Base-by-base conservation (phyloP, 1,140 invertebrate species). In the Papilio aristodemus region DNA sequence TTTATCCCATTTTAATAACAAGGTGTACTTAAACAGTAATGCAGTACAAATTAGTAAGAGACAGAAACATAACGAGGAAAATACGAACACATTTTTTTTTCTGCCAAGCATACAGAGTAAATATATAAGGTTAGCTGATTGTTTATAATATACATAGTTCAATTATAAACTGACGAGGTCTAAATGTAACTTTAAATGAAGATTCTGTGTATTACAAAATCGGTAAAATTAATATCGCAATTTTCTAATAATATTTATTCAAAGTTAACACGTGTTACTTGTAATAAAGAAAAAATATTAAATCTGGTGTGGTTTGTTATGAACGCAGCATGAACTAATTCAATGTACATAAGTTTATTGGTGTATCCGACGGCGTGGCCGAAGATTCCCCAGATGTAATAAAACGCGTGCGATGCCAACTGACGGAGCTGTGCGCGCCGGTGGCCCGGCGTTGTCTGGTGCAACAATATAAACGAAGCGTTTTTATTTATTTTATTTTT, bases 321-420 rank as follows among this genome's bases (percentile, higher is more conserved):
- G 66, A 74, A 68, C 60, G 58, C 37, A 68, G 14, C 63, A 13
- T 3, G 43, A 22, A 71, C 62, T 70, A 62, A 62, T 70, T 69
- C 50, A 32, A 50, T 67, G 10, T 13, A n/a, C n/a, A n/a, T n/a
- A 11, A 41, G 69, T 71, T 74, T 76, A 76, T 70, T 71, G 68
- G 58, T 70, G 73, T 74, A 50, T 43, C 54, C 14, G 54, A 67
- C 54, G 50, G 25, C 7, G 41, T 68, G 66, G 66, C 37, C 43
- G 38, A 67, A 69, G 60, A 71, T 69, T 69, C 69, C 71, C 43
- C 69, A 73, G 69, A 71, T 73, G 71, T 50, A 71, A 76, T 76
- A 76, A 76, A 76, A 73, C 71, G 58, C 67, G 71, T 62, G 71
- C 69, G 46, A 71, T 69, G 66, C 50, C 68, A 50, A 46, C 63